Percentiles rank a stretch among this genome's conserved stretches.
These are phyloP conservation scores for Falco novaeseelandiae DNA, from an alignment of 2,797 vertebrate species.

Conservation along the genomic window DNA sequence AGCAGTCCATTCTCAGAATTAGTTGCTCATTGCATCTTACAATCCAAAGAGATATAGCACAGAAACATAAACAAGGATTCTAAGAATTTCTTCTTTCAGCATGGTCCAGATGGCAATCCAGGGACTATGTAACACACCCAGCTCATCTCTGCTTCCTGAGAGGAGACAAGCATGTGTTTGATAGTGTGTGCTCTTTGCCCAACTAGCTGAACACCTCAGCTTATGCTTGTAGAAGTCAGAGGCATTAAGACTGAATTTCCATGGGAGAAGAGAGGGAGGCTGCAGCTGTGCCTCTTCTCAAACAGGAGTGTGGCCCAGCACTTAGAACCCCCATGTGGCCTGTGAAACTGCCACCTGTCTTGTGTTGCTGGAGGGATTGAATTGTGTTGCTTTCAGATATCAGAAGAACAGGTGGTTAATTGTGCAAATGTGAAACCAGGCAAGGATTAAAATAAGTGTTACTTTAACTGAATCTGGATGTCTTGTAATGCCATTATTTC, in stretches of 20 bases:
- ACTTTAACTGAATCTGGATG: neutral
- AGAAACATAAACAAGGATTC: neutral
- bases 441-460: neutral
- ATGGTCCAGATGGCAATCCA: neutral
- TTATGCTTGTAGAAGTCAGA: neutral
- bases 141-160: neutral
- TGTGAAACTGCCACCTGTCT: neutral
- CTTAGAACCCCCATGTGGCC: neutral
- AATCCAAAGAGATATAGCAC: neutral
- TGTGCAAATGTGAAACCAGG: neutral
- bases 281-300: neutral
- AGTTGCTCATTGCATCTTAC: neutral
- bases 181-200: neutral
- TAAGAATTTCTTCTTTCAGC: neutral
- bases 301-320: rapidly evolving
- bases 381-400: neutral
- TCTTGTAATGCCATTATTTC: neutral
- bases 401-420: neutral
- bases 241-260: neutral
- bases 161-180: neutral
- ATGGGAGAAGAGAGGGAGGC: neutral
- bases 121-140: neutral
- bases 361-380: neutral
- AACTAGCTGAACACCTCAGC: neutral
- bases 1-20: neutral